Evolutionary conservation across 2,797 vertebrate species (phyloP).

Genomic region (Catamblyrhynchus diadema): DNA sequence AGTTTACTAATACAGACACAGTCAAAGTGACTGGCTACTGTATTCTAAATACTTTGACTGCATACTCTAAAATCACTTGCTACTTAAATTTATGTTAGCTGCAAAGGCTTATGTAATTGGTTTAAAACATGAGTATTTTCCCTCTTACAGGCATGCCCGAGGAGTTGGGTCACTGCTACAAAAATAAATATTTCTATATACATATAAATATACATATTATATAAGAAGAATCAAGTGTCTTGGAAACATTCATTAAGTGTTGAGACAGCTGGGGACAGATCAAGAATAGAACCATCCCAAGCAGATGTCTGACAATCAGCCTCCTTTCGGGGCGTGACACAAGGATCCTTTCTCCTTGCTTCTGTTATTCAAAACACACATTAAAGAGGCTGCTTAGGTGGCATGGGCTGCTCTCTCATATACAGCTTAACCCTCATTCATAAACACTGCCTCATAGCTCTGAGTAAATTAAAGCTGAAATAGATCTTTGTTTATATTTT

Average conservation of each 20-base stretch:
- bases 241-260: background rate
- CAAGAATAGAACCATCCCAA: background rate
- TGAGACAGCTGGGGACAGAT: background rate
- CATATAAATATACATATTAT: background rate
- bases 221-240: background rate
- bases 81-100: background rate
- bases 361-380: background rate
- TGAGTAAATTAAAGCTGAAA: background rate
- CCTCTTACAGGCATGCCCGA: background rate
- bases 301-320: background rate
- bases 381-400: background rate
- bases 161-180: background rate
- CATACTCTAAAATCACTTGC: background rate
- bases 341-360: background rate
- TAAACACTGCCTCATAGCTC: background rate
- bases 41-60: background rate
- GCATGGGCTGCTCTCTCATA: background rate
- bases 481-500: background rate
- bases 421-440: background rate
- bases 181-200: conserved; percentile 1
- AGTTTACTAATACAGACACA: background rate
- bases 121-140: conserved; percentile 1
- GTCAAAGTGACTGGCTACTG: background rate
- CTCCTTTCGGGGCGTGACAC: background rate
- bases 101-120: background rate